Percentiles rank a stretch among this genome's conserved stretches.
phyloP scores from a whole-genome alignment of 1,140 invertebrate species.

The Carcinoscorpius rotundicauda region DNA sequence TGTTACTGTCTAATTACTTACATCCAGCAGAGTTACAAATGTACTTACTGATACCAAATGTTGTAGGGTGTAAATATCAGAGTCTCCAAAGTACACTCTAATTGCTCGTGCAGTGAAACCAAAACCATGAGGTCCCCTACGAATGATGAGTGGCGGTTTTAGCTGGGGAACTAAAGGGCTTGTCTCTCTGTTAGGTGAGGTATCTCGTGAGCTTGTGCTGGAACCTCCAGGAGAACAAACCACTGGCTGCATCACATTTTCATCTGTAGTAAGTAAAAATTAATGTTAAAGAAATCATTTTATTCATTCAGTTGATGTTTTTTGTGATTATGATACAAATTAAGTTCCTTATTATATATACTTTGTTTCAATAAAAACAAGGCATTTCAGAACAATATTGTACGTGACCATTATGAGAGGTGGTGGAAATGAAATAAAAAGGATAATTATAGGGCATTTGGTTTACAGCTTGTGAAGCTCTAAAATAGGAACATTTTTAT shows the following conservation, averaged over 20 bases:
- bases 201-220: slow-evolving; percentile 85
- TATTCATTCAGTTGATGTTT: no score
- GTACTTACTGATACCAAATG: slow-evolving; percentile 78
- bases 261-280: slow-evolving; percentile 34
- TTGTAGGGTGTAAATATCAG: slow-evolving; percentile 94
- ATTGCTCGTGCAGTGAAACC: slow-evolving; percentile 94
- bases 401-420: no score
- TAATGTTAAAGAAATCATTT: no score
- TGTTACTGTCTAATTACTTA: no score
- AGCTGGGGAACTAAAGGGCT: slow-evolving; percentile 73
- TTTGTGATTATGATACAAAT: no score
- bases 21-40: background rate
- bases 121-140: slow-evolving; percentile 81
- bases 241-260: slow-evolving; percentile 45
- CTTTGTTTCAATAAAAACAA: no score
- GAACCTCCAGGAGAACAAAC: slow-evolving; percentile 69
- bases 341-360: no score
- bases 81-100: slow-evolving; percentile 89
- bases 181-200: slow-evolving; percentile 76
- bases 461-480: no score
- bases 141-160: slow-evolving; percentile 78
- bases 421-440: no score
- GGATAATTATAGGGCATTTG: no score
- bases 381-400: no score
- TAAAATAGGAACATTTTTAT: no score